Conservation (phyloP, 2,888 invertebrate genomes). For the Pachymerium ferrugineum region DNA sequence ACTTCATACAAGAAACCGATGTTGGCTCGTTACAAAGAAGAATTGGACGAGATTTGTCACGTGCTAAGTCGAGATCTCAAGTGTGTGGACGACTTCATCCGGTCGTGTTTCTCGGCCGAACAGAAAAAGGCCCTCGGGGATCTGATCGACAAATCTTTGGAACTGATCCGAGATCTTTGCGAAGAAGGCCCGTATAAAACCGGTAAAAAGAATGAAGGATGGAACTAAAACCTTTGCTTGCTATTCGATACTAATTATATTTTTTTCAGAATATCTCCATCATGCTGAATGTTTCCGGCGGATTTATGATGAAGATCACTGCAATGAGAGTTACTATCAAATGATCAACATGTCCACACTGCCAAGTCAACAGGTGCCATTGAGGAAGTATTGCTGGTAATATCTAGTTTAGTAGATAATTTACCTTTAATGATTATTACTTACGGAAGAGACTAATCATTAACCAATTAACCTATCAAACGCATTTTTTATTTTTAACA, state of each 20-base stretch:
- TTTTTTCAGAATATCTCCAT: not conserved
- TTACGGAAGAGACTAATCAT: no score
- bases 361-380: not conserved
- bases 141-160: not conserved
- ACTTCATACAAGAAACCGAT: not conserved
- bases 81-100: not conserved
- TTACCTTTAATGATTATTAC: no score
- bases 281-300: not conserved
- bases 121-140: not conserved
- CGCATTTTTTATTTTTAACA: no score
- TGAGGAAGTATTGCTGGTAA: not conserved
- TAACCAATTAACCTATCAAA: no score
- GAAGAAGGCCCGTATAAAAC: not conserved
- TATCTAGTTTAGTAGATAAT: no score
- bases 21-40: not conserved
- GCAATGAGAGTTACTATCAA: not conserved
- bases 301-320: not conserved
- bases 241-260: not conserved
- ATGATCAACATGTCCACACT: not conserved
- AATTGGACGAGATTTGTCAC: not conserved
- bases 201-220: not conserved
- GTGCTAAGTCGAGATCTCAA: not conserved
- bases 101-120: not conserved
- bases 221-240: no score
- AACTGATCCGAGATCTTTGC: not conserved